These are phyloP conservation scores for Rhinatrema bivittatum DNA, from an alignment of 2,797 vertebrate genomes.

Conservation along the genomic window DNA sequence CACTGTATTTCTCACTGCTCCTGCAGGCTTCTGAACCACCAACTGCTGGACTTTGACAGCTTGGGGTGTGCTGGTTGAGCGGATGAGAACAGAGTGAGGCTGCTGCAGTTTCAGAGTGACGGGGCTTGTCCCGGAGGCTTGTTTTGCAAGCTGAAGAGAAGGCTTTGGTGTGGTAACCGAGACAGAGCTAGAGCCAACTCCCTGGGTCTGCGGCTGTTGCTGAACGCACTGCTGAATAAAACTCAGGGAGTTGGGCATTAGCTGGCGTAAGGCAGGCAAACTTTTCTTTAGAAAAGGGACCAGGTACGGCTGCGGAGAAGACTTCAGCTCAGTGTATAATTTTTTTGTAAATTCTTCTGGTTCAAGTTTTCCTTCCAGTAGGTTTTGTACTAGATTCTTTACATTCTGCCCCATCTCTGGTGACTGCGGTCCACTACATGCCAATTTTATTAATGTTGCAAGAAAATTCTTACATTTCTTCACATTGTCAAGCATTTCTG, in stretches of 20 bases:
- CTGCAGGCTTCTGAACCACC: slow-evolving; percentile 62
- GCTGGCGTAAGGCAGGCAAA: slow-evolving; percentile 73
- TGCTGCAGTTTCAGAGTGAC: slow-evolving; percentile 38
- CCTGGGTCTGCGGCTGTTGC: slow-evolving; percentile 32
- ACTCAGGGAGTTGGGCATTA: slow-evolving; percentile 75
- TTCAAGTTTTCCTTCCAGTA: slow-evolving; percentile 88
- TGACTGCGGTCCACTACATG: slow-evolving; percentile 77
- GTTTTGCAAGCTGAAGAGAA: slow-evolving; percentile 15
- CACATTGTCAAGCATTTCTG: slow-evolving; percentile 81
- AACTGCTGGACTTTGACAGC: slow-evolving; percentile 51
- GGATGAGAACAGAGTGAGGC: slow-evolving; percentile 5
- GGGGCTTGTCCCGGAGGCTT: slow-evolving; percentile 19
- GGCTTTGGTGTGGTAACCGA: slow-evolving; percentile 10
- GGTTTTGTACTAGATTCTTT: slow-evolving; percentile 72
- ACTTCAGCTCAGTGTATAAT: slow-evolving; percentile 82
- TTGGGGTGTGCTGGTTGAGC: slow-evolving; percentile 33
- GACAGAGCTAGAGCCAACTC: slow-evolving; percentile 12
- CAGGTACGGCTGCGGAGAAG: slow-evolving; percentile 86
- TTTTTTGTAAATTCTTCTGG: slow-evolving; percentile 87
- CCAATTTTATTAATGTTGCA: slow-evolving; percentile 84
- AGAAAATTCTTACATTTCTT: slow-evolving; percentile 97
- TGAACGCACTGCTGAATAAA: slow-evolving; percentile 82
- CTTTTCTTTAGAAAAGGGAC: slow-evolving; percentile 97
- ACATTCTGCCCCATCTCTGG: slow-evolving; percentile 81
- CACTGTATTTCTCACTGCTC: slow-evolving; percentile 41